Percentiles rank a stretch among this genome's conserved stretches.
These are phyloP conservation scores for Thymelicus sylvestris DNA, from an alignment of 2,888 invertebrate genomes.

Conservation along the genomic window DNA sequence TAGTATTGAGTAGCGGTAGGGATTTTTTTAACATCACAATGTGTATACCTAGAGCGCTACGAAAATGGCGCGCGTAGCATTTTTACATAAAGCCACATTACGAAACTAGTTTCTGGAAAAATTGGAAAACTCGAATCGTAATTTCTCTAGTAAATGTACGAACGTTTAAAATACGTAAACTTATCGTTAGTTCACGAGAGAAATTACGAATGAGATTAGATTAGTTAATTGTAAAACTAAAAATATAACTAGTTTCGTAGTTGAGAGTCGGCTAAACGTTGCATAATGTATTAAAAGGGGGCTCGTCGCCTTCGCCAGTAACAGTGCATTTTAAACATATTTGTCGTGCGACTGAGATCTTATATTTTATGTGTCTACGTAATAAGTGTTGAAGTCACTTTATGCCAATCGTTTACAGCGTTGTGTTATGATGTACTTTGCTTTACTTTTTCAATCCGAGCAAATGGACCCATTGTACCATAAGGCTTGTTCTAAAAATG, in stretches of 20 bases:
- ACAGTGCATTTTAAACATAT: constrained; percentile 68
- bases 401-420: constrained; percentile 17
- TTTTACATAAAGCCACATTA: constrained; percentile 18
- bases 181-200: background rate
- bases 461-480: background rate
- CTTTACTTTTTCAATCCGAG: constrained; percentile 14
- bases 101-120: constrained; percentile 1
- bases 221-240: background rate
- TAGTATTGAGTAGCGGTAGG: constrained; percentile 33
- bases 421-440: constrained; percentile 17
- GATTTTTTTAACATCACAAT: constrained; percentile 48
- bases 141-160: background rate
- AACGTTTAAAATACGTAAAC: background rate
- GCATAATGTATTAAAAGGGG: constrained; percentile 24
- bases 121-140: background rate
- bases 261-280: background rate
- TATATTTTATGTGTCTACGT: constrained; percentile 27
- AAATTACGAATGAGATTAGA: background rate
- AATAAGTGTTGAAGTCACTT: constrained; percentile 31
- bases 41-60: background rate
- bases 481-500: background rate
- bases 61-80: constrained; percentile 20
- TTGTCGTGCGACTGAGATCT: constrained; percentile 61
- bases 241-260: constrained; percentile 1
- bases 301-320: constrained; percentile 69